Evolutionary conservation across 2,888 invertebrate species (phyloP).

Genomic region (Furcula furcula): DNA sequence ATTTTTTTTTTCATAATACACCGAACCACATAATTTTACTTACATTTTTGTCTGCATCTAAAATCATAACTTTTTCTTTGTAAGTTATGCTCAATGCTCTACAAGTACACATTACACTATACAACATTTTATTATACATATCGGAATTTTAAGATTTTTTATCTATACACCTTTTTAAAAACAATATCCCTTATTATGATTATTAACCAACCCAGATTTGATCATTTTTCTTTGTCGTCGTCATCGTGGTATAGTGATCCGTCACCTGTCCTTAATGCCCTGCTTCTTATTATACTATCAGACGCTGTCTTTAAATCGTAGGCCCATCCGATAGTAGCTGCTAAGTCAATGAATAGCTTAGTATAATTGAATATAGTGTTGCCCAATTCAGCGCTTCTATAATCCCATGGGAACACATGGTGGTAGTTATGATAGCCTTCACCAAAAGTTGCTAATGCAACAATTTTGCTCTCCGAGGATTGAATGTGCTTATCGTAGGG

Average conservation of each 20-base stretch:
- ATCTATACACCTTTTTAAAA: too few relatives aligned
- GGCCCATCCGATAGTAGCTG: slow-evolving; percentile 52
- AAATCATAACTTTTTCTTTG: too few relatives aligned
- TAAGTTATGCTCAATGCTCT: too few relatives aligned
- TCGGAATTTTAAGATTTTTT: too few relatives aligned
- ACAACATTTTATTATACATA: too few relatives aligned
- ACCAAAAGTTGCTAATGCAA: slow-evolving; percentile 37
- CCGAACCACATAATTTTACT: too few relatives aligned
- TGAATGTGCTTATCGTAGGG: slow-evolving; percentile 62
- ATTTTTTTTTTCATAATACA: too few relatives aligned
- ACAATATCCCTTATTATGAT: too few relatives aligned
- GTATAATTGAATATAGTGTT: slow-evolving; percentile 34
- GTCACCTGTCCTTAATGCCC: slow-evolving; percentile 18
- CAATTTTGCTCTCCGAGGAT: slow-evolving; percentile 32
- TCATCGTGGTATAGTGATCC: not conserved
- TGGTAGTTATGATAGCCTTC: slow-evolving; percentile 59
- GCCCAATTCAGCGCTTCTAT: slow-evolving; percentile 45
- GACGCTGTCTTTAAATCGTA: slow-evolving; percentile 48
- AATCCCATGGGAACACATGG: slow-evolving; percentile 53
- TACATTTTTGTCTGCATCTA: too few relatives aligned
- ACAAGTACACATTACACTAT: too few relatives aligned
- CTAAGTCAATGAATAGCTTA: slow-evolving; percentile 50
- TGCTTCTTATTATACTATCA: slow-evolving; percentile 21
- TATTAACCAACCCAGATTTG: too few relatives aligned
- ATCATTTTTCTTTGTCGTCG: not conserved